Evolutionary conservation across 2,797 vertebrate genomes (phyloP), one percentile per base, ranked within the genome.

Genomic region (Pyrocephalus nanus): DNA sequence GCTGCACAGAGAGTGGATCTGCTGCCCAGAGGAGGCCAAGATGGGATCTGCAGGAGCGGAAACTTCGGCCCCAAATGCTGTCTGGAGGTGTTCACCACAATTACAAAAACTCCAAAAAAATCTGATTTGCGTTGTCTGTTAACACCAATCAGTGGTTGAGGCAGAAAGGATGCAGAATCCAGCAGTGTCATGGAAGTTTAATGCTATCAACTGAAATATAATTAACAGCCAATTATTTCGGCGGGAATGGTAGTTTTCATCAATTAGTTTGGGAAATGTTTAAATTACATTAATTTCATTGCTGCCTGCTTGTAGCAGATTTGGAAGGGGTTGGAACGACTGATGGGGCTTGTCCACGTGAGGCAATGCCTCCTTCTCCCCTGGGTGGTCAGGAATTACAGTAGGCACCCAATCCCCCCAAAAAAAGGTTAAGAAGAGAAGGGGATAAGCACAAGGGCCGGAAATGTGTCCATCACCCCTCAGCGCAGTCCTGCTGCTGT

Each of bases 141-240:
- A 58, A 30, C 50, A 3, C 36, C 40, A 11, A 34, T 34, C 53
- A 8, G 50, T 23, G 62, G 69, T 19, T 36, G 18, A 61, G 86
- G 70, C 43, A 3, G 32, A n/a, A 75, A 86, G 64, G 76, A 47
- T 84, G 54, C 51, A 18, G 61, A 43, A 84, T 18, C 62, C 7
- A 9, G 25, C 45, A 20, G 57, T n/a, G 70, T 26, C 18, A 0
- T 50, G 74, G 65, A 77, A 82, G 51, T 43, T 73, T 70, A 78
- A 66, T 64, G 64, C 74, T 65, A 54, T 93, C 85, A 77, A 9
- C 61, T 60, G 12, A 67, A 86, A 83, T 43, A 30, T 77, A 91
- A 95, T 93, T 91, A 96, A 64, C 48, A 70, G 86, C 30, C 75
- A 91, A 10, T 95, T 95, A 93, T 80, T 96, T 86, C 8, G 2